These are phyloP conservation scores for Albula glossodonta DNA, from an alignment of 2,113 vertebrate species.

Conservation along the genomic window DNA sequence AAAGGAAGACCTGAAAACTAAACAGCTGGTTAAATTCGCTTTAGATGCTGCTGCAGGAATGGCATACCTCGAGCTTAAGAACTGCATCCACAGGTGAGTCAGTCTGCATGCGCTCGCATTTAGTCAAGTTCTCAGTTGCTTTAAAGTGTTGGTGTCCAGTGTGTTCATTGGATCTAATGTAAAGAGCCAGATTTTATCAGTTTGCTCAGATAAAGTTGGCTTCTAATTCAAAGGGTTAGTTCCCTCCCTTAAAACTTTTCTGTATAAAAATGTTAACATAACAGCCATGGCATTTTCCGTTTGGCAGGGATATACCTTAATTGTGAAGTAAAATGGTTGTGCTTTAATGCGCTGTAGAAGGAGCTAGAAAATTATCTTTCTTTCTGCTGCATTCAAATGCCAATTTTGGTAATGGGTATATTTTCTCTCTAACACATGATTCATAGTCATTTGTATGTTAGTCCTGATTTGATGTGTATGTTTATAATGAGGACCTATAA, in stretches of 20 bases:
- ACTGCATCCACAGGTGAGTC: constrained; percentile 94
- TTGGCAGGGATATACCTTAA: background rate
- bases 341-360: background rate
- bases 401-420: background rate
- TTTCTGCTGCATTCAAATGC: too few species aligned
- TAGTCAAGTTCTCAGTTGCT: background rate
- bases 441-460: background rate
- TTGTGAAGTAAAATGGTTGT: background rate
- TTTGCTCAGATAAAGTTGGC: background rate
- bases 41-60: constrained; percentile 91
- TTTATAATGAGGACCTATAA: too few species aligned
- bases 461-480: too few species aligned
- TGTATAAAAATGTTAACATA: background rate
- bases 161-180: background rate
- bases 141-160: background rate
- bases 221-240: background rate
- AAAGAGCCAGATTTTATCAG: background rate
- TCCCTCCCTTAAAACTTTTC: background rate
- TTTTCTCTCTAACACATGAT: background rate
- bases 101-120: background rate
- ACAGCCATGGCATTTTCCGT: background rate
- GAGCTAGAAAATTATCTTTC: background rate
- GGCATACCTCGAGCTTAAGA: constrained; percentile 92
- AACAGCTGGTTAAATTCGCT: constrained; percentile 89
- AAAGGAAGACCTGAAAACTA: constrained; percentile 92